Percentiles rank a stretch among this genome's conserved stretches.
Evolutionary conservation across 2,113 vertebrate species (phyloP).

Genomic region (Pangasianodon gigas): DNA sequence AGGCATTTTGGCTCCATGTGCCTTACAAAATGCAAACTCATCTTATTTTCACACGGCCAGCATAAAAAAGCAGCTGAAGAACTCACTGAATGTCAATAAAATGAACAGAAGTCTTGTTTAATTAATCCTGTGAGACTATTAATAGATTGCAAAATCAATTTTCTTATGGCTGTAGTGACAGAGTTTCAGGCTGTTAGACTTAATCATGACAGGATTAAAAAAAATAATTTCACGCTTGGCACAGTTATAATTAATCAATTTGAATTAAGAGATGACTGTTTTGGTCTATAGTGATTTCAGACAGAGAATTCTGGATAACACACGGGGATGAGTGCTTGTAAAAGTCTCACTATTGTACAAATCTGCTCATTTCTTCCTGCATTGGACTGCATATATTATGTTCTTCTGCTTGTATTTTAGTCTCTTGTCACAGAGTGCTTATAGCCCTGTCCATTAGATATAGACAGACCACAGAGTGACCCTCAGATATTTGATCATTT

Average conservation of each 20-base stretch:
- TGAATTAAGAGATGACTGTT: background rate
- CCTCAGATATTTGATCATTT: background rate
- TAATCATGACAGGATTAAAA: background rate
- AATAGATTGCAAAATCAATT: background rate
- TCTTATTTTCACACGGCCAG: background rate
- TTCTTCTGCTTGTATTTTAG: background rate
- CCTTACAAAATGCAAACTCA: background rate
- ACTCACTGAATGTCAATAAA: background rate
- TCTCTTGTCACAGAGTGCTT: background rate
- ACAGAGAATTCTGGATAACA: background rate
- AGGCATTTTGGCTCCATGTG: background rate
- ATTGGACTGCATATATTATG: background rate
- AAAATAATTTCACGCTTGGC: background rate
- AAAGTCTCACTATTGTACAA: background rate
- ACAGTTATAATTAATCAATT: background rate
- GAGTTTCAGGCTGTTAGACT: background rate
- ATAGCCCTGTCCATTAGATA: background rate
- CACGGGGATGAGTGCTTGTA: background rate
- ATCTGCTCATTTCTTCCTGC: background rate
- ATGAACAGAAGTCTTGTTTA: background rate
- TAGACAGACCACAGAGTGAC: too few species aligned
- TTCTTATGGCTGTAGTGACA: background rate
- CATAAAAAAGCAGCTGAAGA: background rate
- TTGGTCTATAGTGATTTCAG: background rate
- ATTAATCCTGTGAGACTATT: constrained; percentile 18